These are phyloP conservation scores for Chaetops frenatus DNA, from an alignment of 2,113 vertebrate genomes.

Conservation along the genomic window DNA sequence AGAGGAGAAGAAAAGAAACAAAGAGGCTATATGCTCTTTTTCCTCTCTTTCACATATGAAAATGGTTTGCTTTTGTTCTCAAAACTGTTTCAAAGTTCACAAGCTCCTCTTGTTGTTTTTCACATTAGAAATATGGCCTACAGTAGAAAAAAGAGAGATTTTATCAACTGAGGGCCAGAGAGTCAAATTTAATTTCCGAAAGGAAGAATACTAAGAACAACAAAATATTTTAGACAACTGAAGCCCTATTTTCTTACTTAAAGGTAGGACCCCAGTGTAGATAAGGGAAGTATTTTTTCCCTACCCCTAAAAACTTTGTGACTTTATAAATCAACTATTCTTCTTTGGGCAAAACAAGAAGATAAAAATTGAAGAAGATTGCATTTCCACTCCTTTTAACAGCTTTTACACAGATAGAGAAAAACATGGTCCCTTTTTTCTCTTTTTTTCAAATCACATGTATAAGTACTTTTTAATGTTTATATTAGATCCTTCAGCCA, in stretches of 20 bases:
- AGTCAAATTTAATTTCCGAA: neutral
- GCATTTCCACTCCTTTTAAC: neutral
- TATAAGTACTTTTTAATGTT: neutral
- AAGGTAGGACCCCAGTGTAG: neutral
- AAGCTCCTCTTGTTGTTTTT: neutral
- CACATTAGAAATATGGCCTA: neutral
- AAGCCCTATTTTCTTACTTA: neutral
- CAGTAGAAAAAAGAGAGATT: neutral
- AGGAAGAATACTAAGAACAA: neutral
- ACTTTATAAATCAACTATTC: neutral
- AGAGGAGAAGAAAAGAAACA: neutral
- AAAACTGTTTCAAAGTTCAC: neutral
- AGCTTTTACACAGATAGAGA: neutral
- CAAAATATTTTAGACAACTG: neutral
- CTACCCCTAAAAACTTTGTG: neutral
- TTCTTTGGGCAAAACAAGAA: neutral
- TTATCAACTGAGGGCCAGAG: neutral
- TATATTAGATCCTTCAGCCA: neutral
- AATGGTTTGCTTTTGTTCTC: neutral
- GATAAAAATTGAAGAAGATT: neutral
- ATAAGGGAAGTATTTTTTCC: neutral
- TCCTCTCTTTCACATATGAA: neutral
- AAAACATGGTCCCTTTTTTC: neutral
- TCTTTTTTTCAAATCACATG: neutral
- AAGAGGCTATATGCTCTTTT: neutral